Percentiles rank a stretch among this genome's conserved stretches.
Evolutionary conservation across 2,113 vertebrate species (phyloP).

Genomic region (Heterotilapia buettikoferi): DNA sequence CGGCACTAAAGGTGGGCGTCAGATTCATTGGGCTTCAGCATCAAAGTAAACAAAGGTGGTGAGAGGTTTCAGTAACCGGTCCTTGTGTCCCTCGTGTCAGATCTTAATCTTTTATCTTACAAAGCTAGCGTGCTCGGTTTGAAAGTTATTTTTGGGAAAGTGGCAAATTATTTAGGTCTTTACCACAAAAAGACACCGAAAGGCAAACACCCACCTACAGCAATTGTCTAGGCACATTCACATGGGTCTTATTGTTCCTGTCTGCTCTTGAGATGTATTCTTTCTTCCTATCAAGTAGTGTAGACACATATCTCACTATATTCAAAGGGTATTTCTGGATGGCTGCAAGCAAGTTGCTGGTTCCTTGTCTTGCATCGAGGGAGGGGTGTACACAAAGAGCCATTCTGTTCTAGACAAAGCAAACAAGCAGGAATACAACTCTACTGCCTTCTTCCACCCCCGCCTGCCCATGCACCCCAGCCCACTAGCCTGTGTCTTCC

Average conservation of each 20-base stretch:
- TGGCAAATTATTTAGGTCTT: not conserved
- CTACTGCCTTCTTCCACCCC: slow-evolving; percentile 49
- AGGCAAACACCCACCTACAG: not conserved
- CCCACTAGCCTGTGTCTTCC: slow-evolving; percentile 42
- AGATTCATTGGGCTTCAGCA: not conserved
- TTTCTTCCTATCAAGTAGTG: not conserved
- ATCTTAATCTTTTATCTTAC: not conserved
- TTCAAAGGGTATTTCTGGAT: not conserved
- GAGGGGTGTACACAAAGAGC: slow-evolving; percentile 39
- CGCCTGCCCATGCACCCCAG: slow-evolving; percentile 38
- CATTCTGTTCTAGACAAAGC: slow-evolving; percentile 62
- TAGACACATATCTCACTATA: not conserved
- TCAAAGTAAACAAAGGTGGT: slow-evolving; percentile 10
- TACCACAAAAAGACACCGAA: not conserved
- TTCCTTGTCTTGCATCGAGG: slow-evolving; percentile 23
- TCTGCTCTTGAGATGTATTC: not conserved
- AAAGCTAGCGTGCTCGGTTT: not conserved
- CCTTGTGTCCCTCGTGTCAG: not conserved
- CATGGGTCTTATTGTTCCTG: not conserved
- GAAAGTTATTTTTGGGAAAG: not conserved
- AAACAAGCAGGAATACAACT: slow-evolving; percentile 32
- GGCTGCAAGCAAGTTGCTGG: slow-evolving; percentile 1
- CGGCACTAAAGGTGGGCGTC: slow-evolving; percentile 4
- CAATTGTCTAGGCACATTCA: not conserved
- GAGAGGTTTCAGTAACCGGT: not conserved